A percentile compares a stretch with the other conserved stretches of the same genome.
Conservation (phyloP, 2,113 vertebrate species). For the Callorhinus ursinus region DNA sequence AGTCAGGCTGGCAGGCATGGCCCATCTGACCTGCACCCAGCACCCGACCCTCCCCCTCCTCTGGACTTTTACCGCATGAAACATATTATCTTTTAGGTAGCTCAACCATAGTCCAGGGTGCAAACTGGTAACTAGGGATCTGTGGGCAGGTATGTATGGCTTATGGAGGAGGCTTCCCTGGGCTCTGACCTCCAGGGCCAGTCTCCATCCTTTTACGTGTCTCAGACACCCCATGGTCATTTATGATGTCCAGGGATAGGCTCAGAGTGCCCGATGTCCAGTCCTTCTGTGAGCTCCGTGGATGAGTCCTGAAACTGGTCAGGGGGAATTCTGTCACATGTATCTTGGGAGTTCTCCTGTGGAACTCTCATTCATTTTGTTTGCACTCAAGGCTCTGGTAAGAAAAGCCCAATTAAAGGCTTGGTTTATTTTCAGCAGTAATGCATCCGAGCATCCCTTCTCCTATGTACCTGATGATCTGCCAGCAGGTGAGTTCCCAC, state of each 20-base stretch:
- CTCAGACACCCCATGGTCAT: not conserved
- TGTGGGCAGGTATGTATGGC: not conserved
- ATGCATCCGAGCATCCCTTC: not conserved
- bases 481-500: no score
- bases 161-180: not conserved
- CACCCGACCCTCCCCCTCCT: not conserved
- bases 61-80: not conserved
- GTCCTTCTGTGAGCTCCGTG: not conserved
- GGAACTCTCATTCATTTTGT: not conserved
- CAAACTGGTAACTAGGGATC: not conserved
- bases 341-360: not conserved
- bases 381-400: not conserved
- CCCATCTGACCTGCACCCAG: not conserved
- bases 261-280: rapidly evolving
- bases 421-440: not conserved
- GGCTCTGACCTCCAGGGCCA: not conserved
- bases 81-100: not conserved
- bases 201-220: not conserved
- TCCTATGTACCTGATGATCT: not conserved
- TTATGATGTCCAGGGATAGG: not conserved
- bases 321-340: not conserved
- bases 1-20: rapidly evolving
- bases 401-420: not conserved
- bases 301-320: not conserved
- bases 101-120: not conserved